A percentile compares a stretch with the other conserved stretches of the same genome.
These are phyloP conservation scores for Himalopsyche kuldschensis DNA, from an alignment of 2,888 invertebrate genomes.

Conservation along the genomic window DNA sequence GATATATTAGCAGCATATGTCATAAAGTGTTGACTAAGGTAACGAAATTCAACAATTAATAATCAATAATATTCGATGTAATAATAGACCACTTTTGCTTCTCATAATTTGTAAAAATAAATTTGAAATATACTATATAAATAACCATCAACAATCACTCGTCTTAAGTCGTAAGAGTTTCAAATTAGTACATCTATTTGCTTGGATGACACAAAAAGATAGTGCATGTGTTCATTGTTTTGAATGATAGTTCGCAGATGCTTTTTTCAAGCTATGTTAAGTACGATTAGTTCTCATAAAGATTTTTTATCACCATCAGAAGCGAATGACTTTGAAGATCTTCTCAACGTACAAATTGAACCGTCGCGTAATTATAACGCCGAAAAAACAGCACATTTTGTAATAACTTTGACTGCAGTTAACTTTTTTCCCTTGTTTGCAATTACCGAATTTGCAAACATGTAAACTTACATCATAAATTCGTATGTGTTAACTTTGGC, in stretches of 20 bases:
- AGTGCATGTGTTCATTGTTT: no score
- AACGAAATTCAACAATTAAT: no score
- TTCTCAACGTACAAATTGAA: neutral
- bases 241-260: neutral
- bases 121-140: no score
- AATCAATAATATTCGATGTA: no score
- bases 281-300: neutral
- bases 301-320: neutral
- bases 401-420: neutral
- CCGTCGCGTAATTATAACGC: neutral
- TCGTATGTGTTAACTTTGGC: neutral
- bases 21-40: no score
- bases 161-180: no score
- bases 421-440: neutral
- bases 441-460: neutral
- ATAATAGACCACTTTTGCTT: no score
- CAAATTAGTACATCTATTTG: no score
- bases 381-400: neutral
- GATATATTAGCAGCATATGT: no score
- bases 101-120: no score
- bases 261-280: neutral
- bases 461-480: neutral
- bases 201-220: no score
- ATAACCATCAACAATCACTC: no score
- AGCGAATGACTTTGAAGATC: neutral